Evolutionary conservation across 2,113 vertebrate genomes (phyloP).

Genomic region (Isichthys henryi): DNA sequence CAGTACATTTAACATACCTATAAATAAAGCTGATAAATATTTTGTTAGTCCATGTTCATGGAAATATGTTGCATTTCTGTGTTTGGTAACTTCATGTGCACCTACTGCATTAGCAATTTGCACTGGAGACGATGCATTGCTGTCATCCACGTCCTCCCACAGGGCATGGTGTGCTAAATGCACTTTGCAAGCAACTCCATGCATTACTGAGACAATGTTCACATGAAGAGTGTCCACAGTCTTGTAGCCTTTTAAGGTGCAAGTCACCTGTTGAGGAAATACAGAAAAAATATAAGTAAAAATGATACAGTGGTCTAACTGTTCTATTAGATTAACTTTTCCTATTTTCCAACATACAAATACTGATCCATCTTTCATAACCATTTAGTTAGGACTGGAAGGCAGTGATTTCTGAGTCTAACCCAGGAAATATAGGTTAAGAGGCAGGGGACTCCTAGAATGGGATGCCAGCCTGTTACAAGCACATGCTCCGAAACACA

Average conservation of each 20-base stretch:
- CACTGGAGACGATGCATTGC: neutral
- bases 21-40: conserved; percentile 1
- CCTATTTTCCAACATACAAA: neutral
- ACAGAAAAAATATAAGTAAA: neutral
- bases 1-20: neutral
- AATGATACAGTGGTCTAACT: neutral
- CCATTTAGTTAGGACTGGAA: neutral
- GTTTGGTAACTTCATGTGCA: neutral
- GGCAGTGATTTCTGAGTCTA: neutral
- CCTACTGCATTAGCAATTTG: neutral
- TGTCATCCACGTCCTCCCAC: conserved; percentile 16
- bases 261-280: conserved; percentile 52
- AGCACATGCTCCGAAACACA: neutral
- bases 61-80: neutral
- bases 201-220: conserved; percentile 16
- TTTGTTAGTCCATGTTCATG: neutral
- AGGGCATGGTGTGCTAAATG: conserved; percentile 34
- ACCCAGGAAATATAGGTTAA: neutral
- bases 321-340: neutral
- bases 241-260: neutral
- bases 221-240: conserved; percentile 3
- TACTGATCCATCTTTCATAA: neutral
- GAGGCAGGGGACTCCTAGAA: neutral
- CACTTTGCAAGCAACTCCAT: conserved; percentile 25
- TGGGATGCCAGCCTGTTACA: neutral